Base-by-base conservation (phyloP, 2,797 vertebrate species). In the Amphiprion clarkii region DNA sequence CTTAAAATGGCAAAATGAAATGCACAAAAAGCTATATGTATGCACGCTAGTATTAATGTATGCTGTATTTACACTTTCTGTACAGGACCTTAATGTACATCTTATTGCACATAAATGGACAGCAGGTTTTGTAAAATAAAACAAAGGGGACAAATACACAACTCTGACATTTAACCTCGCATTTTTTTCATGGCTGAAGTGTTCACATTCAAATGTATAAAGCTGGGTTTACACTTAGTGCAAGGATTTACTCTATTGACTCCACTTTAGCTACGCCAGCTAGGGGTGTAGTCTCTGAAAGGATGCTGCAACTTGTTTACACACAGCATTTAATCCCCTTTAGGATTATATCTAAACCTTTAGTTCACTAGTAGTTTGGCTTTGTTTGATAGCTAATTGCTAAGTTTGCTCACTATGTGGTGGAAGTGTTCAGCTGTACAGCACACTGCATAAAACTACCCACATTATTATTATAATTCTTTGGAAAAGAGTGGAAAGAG, bases 381-480 rank as follows among this genome's bases (percentile, higher is more conserved):
- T 42, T 55, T 66, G 40, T 66, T 55, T 17, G 29, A 3, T 55
- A 42, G 16, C 36, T 66, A 29, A 29, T 42, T 42, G 64, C 39
- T 67, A 65, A 48, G 19, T 49, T 48, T 49, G 46, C 17, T 8
- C 7, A 16, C 46, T 49, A 6, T 49, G 49, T 23, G 11, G 10
- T 51, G 48, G 49, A 39, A 33, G 17, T 42, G 51, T 51, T 66
- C 36, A 54, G 3, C 11, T 23, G 27, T 36, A 54, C 11, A 42
- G 51, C 36, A 48, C 17, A 48, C 5, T 7, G 17, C 46, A 19
- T 48, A 9, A 48, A 48, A 48, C 46, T 2, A 48, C 16, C 17
- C 3, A 48, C n/a, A 9, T 16, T 44, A 17, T 44, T 14, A 48
- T 7, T 6, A 48, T 48, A 48, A 48, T n/a, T 46, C 17, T 46